Percentiles rank a stretch among this genome's conserved stretches.
Evolutionary conservation across 2,113 vertebrate species (phyloP).

Genomic region (Plecotus auritus): DNA sequence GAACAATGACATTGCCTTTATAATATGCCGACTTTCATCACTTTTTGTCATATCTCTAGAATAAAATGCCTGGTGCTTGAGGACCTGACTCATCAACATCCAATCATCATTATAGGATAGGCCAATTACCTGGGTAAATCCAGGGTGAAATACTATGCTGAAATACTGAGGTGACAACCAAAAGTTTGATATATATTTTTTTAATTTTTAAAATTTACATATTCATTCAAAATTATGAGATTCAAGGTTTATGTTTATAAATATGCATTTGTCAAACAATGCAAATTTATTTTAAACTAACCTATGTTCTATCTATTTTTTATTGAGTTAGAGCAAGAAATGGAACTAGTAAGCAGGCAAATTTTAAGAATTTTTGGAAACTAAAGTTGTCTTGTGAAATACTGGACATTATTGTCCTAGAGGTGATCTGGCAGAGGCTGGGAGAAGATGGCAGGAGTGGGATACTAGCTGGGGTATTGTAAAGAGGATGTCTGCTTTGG

Average conservation of each 20-base stretch:
- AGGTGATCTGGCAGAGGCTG: background rate
- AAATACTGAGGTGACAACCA: background rate
- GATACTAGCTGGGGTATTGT: too few species aligned
- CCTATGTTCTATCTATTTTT: background rate
- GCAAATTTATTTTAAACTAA: slow-evolving; percentile 30
- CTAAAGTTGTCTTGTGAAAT: background rate
- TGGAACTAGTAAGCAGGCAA: background rate
- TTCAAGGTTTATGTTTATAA: background rate
- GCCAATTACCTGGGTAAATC: background rate
- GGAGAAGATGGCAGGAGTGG: background rate
- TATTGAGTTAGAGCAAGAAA: background rate
- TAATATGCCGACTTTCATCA: slow-evolving; percentile 65
- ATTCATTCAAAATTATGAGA: background rate
- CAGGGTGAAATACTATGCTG: slow-evolving; percentile 15
- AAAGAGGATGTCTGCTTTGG: background rate
- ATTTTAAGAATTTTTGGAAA: background rate
- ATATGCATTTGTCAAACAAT: background rate
- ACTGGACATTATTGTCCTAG: background rate
- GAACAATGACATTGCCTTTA: slow-evolving; percentile 59
- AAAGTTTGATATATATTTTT: background rate
- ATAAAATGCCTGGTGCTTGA: background rate
- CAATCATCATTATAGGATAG: slow-evolving; percentile 55
- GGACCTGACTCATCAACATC: slow-evolving; percentile 59
- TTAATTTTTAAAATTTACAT: background rate
- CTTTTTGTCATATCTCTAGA: slow-evolving; percentile 58